A percentile compares a stretch with the other conserved stretches of the same genome.
These are phyloP conservation scores for Linyphia triangularis DNA, from an alignment of 2,888 invertebrate species.

Conservation along the genomic window DNA sequence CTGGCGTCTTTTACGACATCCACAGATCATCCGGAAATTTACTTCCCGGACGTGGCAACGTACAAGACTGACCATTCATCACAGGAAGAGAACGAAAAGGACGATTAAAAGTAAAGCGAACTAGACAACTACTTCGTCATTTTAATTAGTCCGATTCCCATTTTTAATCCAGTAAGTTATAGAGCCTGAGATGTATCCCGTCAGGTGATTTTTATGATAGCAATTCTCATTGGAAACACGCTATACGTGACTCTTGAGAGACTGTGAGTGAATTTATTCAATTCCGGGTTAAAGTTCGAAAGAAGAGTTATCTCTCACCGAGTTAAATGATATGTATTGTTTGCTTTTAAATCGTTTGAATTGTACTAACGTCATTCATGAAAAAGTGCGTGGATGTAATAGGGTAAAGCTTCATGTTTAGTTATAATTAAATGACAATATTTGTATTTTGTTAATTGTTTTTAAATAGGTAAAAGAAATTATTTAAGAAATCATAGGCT, in stretches of 20 bases:
- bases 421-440: too few relatives aligned
- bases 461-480: too few relatives aligned
- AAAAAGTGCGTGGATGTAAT: too few relatives aligned
- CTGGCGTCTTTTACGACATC: conserved; percentile 8
- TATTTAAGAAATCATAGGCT: too few relatives aligned
- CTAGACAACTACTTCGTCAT: conserved; percentile 14
- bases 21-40: conserved; percentile 24
- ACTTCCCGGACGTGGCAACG: background rate
- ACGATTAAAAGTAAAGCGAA: conserved; percentile 18
- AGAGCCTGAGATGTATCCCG: background rate
- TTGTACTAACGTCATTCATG: too few relatives aligned
- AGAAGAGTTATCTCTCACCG: too few relatives aligned
- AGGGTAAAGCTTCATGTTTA: too few relatives aligned
- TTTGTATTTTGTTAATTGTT: too few relatives aligned
- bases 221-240: background rate
- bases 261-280: background rate
- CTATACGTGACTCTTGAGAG: background rate
- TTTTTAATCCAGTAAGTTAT: conserved; percentile 12
- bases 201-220: background rate
- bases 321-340: too few relatives aligned
- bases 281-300: too few relatives aligned
- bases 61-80: conserved; percentile 27
- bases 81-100: background rate
- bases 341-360: too few relatives aligned
- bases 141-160: conserved; percentile 14